phyloP scores from a whole-genome alignment of 1,140 invertebrate genomes.

The Eupeodes corollae region DNA sequence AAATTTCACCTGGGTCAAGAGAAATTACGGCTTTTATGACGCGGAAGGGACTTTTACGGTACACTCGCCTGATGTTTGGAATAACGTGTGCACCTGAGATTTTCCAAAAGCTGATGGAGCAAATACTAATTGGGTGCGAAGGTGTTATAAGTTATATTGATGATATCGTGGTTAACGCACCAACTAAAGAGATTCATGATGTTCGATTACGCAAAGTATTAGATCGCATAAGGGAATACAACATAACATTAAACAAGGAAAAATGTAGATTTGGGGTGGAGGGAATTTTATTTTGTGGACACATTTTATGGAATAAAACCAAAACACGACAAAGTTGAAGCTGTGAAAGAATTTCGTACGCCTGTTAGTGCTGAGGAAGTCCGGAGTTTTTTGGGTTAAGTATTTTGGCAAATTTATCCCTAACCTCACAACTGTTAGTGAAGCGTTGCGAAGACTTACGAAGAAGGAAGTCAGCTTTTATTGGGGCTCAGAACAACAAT shows the following conservation, averaged over 20 bases:
- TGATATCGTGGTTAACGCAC: constrained; percentile 24
- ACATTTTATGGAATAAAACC: too few relatives aligned
- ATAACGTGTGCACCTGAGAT: constrained; percentile 26
- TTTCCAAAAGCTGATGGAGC: constrained; percentile 32
- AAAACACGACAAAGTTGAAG: too few relatives aligned
- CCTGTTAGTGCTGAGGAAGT: constrained; percentile 13
- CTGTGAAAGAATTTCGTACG: too few relatives aligned
- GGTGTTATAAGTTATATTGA: constrained; percentile 24
- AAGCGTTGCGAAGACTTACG: constrained; percentile 15
- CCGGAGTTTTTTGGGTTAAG: constrained; percentile 24
- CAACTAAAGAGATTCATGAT: constrained; percentile 14
- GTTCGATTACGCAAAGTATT: constrained; percentile 14
- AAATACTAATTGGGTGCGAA: constrained; percentile 17
- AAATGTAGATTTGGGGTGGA: too few relatives aligned
- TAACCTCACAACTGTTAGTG: constrained; percentile 18
- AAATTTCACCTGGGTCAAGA: constrained; percentile 12
- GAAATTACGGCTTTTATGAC: constrained; percentile 32
- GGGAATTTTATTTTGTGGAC: too few relatives aligned
- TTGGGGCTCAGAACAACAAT: constrained; percentile 5
- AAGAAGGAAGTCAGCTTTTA: constrained; percentile 10
- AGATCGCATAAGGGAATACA: constrained; percentile 8
- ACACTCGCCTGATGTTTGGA: constrained; percentile 28
- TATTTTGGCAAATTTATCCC: constrained; percentile 21
- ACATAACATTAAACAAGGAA: too few relatives aligned
- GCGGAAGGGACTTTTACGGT: constrained; percentile 25